Evolutionary conservation across 2,113 vertebrate genomes (phyloP), one percentile per base, ranked within the genome.

Genomic region (Trematocara unimaculatum): DNA sequence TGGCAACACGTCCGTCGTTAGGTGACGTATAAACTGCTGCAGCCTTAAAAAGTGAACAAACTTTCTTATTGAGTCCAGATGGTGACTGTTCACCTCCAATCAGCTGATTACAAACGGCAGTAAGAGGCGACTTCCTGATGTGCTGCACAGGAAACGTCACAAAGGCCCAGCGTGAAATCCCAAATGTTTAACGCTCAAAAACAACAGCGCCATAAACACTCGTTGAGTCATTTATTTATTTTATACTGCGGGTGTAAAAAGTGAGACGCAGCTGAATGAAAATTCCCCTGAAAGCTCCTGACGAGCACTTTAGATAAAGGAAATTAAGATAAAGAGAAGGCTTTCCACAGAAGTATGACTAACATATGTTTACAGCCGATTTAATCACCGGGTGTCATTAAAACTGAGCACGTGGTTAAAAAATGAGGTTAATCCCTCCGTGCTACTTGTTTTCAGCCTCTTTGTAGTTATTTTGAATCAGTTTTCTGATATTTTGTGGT

Each of bases 1-100:
- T 5, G 20, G 5, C 38, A 42, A 45, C 8, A 0, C 0, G 8
- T 0, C 64, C 38, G 8, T 70, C 1, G 2, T 70, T 40, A 70
- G 12, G n/a, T 2, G 62, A 42, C 64, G 6, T 0, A 23, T 23
- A 70, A 72, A 26, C 67, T 42, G 12, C n/a, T 45, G 20, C 3
- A 42, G 64, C 12, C 64, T 13, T 8, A 42, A 23, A 3, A 26
- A 45, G 13, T 26, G 20, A 72, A 4, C 13, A 26, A 7, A 15
- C 8, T 0, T 72, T 72, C 3, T 15, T 6, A 15, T 20, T 20
- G 11, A 40, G 35, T 40, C 12, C 20, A 26, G 23, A 23, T 45
- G 40, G 67, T 3, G 67, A 26, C 38, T 17, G 67, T 1, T 72
- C 13, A 47, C 20, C 67, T 29, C 40, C 5, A 29, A 29, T 17